These are phyloP conservation scores for Protosalanx chinensis DNA, from an alignment of 2,797 vertebrate genomes.

Conservation along the genomic window DNA sequence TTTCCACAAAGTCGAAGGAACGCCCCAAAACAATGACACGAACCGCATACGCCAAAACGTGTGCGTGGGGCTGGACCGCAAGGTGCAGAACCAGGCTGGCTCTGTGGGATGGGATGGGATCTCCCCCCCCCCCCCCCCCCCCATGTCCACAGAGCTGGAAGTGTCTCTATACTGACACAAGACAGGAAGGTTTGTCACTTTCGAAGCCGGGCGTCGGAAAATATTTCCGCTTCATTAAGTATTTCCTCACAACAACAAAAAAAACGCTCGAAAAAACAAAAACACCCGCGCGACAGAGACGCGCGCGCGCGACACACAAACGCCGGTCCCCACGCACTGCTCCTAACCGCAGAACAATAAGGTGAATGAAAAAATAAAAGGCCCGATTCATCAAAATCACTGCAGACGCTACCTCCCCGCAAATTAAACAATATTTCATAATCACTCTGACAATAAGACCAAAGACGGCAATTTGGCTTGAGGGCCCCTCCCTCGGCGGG, in stretches of 20 bases:
- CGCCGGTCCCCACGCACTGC: slow-evolving; percentile 24
- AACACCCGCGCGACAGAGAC: too few relatives aligned
- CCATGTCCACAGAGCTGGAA: too few relatives aligned
- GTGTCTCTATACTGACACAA: too few relatives aligned
- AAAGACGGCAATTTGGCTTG: slow-evolving; percentile 85
- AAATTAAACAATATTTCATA: slow-evolving; percentile 94
- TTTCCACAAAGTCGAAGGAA: too few relatives aligned
- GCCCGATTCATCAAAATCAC: slow-evolving; percentile 83
- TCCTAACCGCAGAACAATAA: slow-evolving; percentile 69
- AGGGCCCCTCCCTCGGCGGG: slow-evolving; percentile 72
- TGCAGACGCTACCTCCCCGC: slow-evolving; percentile 73
- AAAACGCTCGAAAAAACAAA: neutral
- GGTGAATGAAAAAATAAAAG: slow-evolving; percentile 81
- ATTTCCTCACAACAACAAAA: neutral
- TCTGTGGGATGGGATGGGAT: too few relatives aligned
- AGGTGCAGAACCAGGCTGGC: neutral
- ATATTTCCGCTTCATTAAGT: too few relatives aligned
- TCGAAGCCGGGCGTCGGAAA: too few relatives aligned
- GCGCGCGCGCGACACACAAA: slow-evolving; percentile 22
- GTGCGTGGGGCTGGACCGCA: too few relatives aligned
- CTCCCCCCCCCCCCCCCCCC: too few relatives aligned
- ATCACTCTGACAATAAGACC: slow-evolving; percentile 83
- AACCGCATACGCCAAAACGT: too few relatives aligned
- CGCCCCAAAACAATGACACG: too few relatives aligned
- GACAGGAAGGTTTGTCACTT: too few relatives aligned